Evolutionary conservation across 1,140 invertebrate species (phyloP).

Genomic region (Drosophila murphyi): DNA sequence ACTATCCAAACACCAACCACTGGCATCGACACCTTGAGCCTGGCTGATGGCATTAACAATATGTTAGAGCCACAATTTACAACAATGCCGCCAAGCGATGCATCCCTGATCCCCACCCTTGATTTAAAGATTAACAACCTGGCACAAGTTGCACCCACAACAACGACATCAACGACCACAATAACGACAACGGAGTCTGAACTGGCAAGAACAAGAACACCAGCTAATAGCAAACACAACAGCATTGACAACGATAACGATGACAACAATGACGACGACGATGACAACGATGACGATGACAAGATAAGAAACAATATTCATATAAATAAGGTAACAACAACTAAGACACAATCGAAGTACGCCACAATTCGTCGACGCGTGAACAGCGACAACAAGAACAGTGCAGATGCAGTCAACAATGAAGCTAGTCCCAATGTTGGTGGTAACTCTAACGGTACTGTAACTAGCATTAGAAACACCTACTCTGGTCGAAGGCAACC

Average conservation of each 20-base stretch:
- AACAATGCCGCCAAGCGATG: constrained; percentile 38
- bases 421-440: constrained; percentile 71
- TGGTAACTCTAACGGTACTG: constrained; percentile 49
- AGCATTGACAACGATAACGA: constrained; percentile 33
- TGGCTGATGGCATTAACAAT: constrained; percentile 37
- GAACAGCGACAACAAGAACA: constrained; percentile 49
- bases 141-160: constrained; percentile 41
- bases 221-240: constrained; percentile 11
- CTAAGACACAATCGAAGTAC: constrained; percentile 59
- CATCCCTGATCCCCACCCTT: constrained; percentile 24
- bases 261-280: constrained; percentile 48
- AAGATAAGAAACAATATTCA: constrained; percentile 47
- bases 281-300: constrained; percentile 40
- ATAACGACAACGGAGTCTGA: constrained; percentile 71
- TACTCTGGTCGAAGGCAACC: constrained; percentile 72
- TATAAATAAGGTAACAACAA: constrained; percentile 69
- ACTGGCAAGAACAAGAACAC: constrained; percentile 44
- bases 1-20: constrained; percentile 44
- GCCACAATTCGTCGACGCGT: constrained; percentile 51
- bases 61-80: constrained; percentile 36
- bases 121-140: constrained; percentile 52
- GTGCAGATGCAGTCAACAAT: constrained; percentile 66
- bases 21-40: constrained; percentile 39
- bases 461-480: constrained; percentile 71
- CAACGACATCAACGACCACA: constrained; percentile 59